These are phyloP conservation scores for Equus quagga DNA, from an alignment of 2,113 vertebrate species.

Conservation along the genomic window DNA sequence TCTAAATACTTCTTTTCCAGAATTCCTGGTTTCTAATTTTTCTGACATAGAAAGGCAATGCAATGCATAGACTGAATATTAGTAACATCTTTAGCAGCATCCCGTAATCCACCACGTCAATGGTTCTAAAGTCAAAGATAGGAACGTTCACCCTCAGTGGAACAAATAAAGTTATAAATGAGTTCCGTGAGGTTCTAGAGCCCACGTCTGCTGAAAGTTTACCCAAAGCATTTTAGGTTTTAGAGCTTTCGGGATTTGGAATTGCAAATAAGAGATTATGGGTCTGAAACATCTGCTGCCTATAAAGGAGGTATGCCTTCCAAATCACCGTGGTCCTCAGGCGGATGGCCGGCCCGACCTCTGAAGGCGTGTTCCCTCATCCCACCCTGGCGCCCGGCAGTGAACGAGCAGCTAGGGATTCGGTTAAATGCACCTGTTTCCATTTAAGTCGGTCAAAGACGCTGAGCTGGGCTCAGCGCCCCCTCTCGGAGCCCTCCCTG, in stretches of 20 bases:
- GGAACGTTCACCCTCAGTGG: fast-evolving
- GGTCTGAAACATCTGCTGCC: fast-evolving
- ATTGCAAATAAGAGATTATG: neutral
- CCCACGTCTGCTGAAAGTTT: neutral
- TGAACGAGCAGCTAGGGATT: fast-evolving
- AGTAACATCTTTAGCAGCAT: neutral
- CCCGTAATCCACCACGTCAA: neutral
- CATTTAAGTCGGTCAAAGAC: fast-evolving
- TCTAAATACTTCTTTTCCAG: neutral
- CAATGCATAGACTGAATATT: fast-evolving
- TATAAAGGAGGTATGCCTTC: fast-evolving
- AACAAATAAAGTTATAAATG: fast-evolving
- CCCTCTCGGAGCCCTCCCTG: fast-evolving
- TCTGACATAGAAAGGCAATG: neutral
- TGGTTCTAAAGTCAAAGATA: neutral
- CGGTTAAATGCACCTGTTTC: neutral
- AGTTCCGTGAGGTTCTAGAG: neutral
- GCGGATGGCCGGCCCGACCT: fast-evolving
- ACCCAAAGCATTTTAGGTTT: neutral
- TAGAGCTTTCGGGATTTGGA: neutral
- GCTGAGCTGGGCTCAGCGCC: fast-evolving
- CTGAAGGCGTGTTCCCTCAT: fast-evolving
- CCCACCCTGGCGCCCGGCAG: fast-evolving
- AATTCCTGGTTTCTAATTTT: neutral
- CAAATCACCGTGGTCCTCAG: fast-evolving